Base-by-base conservation (phyloP, 2,888 invertebrate species). In the Euspilapteryx auroguttella region DNA sequence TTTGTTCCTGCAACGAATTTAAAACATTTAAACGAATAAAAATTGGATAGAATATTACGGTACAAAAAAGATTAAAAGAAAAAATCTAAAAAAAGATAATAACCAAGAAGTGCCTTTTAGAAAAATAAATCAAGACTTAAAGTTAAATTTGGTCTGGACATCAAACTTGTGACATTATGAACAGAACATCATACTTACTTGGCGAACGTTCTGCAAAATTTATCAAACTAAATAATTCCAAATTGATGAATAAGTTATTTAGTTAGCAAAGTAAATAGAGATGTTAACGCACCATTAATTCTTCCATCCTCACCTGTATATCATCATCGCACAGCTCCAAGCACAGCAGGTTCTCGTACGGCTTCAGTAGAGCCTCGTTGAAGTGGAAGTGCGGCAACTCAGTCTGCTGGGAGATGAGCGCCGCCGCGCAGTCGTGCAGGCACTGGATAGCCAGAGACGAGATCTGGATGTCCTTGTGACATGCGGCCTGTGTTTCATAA, bases 331-430 rank as follows among this genome's bases (percentile, higher is more conserved):
- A 95, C 7, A 94, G 78, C 52, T 97, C 96, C 46, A 95, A 80
- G 53, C 94, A 95, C 1, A 97, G 75, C 22, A 97, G 80, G 52
- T 94, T 95, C 63, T 97, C 95, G 53, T 95, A 95, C 0, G 96
- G 95, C 49, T 96, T 95, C 40, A 96, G 84, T 6, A 96, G 75
- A 1, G 94, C 92, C 57, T 96, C 96, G 54, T 96, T 94, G 56
- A 96, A 94, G 55, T 96, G 95, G 62, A 95, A 96, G 62, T 95
- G 91, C 1, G 94, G 88, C 35, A 94, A 59, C 53, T 96, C 96
- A 0, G 87, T 82, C 55, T 91, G 91, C 47, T 89, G 89, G 43
- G 89, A 90, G 27, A 97, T 66, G 11, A 95, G 63, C 0, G 91
- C 87, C 1, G 90, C 92, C 27, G 95, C 89, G 12, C 92, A 87